Evolutionary conservation across 53 echinoderm and acorn worm genomes (phyloP), one percentile per base, ranked within the genome.

Genomic region (Apostichopus leukothele): DNA sequence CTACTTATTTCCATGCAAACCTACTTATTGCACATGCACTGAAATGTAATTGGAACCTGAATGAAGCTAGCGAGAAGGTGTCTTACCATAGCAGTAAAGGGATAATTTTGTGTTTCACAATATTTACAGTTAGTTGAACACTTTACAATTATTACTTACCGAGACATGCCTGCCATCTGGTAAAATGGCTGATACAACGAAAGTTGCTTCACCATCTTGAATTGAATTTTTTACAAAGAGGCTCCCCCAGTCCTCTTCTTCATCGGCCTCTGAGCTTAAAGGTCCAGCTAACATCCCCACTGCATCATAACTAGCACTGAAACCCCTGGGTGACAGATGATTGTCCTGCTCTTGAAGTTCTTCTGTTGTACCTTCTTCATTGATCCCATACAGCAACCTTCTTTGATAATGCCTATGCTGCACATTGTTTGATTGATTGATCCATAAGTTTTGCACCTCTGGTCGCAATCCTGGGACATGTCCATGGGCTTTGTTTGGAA

Each of bases 281-380:
- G 66, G 23, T 16, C 66, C 68, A 51, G 63, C 27, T 60, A 63
- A 67, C 27, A 85, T 67, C 11, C 75, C 74, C 4, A 4, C 74
- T 50, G 74, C 13, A 52, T 52, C 74, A 53, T 74, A 75, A 74
- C 88, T 75, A 16, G 52, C 75, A 19, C 75, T 74, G 55, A 55
- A 52, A 11, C 88, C 88, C 68, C 75, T 53, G 7, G 52, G 18
- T 8, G 52, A 19, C 7, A 3, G 75, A 12, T 85, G 67, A 23
- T 89, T 84, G 54, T 86, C 84, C 22, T 78, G 59, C 51, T 71
- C 86, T 16, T 76, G 86, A 25, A 85, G 55, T 77, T 89, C 92
- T 74, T 92, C 92, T 25, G 89, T 86, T 18, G 89, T 86, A 52
- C 78, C 90, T 13, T 92, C 89, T 75, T 92, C 92, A 20, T 89